Conservation (phyloP, 2,888 invertebrate genomes). For the Limulus polyphemus region DNA sequence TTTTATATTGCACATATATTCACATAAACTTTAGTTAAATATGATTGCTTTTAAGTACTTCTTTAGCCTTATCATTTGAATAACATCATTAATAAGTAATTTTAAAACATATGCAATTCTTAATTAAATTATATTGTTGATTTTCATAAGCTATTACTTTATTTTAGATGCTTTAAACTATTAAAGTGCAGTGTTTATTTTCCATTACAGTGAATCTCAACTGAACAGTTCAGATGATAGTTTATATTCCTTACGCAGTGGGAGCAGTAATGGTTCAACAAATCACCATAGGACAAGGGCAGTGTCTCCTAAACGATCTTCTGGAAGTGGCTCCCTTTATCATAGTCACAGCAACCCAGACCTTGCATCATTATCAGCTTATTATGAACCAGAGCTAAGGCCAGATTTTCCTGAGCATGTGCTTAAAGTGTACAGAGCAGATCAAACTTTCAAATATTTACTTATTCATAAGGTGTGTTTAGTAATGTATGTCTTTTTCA, state of each 20-base stretch:
- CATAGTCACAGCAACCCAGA: conserved; percentile 84
- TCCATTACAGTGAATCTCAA: conserved; percentile 26
- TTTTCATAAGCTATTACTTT: too few species aligned
- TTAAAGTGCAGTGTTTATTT: neutral
- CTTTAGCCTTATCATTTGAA: too few species aligned
- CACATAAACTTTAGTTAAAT: too few species aligned
- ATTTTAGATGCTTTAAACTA: too few species aligned
- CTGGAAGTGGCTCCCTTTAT: conserved; percentile 48
- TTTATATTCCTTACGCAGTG: conserved; percentile 23
- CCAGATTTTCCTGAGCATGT: conserved; percentile 48
- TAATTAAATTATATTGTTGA: too few species aligned
- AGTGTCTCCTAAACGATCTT: conserved; percentile 15
- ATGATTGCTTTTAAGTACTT: too few species aligned
- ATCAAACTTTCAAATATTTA: conserved; percentile 95
- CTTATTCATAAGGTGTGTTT: conserved; percentile 74
- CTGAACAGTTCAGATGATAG: conserved; percentile 28
- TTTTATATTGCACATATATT: too few species aligned
- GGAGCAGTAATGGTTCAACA: conserved; percentile 18
- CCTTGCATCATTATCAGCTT: conserved; percentile 38
- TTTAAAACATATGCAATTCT: too few species aligned
- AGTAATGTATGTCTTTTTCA: too few species aligned
- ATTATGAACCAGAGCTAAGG: conserved; percentile 24
- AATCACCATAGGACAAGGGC: conserved; percentile 6
- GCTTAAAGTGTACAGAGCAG: conserved; percentile 79
- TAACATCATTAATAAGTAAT: too few species aligned